Percentiles rank a stretch among this genome's conserved stretches.
Evolutionary conservation across 2,888 invertebrate species (phyloP).

Genomic region (Patella pellucida): DNA sequence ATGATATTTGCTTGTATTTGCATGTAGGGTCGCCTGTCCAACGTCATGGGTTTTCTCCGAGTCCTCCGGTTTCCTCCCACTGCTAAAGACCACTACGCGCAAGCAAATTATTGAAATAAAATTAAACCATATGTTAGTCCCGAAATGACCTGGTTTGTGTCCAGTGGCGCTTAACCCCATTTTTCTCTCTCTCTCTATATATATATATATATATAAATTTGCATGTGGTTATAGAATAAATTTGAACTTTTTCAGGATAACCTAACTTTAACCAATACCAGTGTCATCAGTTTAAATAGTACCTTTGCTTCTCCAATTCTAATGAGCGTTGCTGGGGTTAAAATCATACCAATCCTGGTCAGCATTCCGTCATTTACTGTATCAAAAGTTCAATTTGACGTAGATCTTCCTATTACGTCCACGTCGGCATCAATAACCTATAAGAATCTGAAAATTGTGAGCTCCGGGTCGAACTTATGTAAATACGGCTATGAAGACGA

Average conservation of each 20-base stretch:
- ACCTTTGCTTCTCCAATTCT: slow-evolving; percentile 28
- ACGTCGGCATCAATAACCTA: slow-evolving; percentile 51
- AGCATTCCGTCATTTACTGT: slow-evolving; percentile 45
- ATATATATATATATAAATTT: no score
- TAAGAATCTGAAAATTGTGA: slow-evolving; percentile 40
- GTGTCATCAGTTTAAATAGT: slow-evolving; percentile 36
- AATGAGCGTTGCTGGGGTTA: slow-evolving; percentile 40
- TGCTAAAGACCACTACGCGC: no score
- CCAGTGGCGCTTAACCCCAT: no score
- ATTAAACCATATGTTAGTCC: no score
- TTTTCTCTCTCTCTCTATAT: no score
- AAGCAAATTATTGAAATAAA: no score
- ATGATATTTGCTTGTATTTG: no score
- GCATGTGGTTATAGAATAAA: no score
- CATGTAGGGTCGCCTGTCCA: no score
- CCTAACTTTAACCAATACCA: slow-evolving; percentile 31
- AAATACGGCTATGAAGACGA: slow-evolving; percentile 31
- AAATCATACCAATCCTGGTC: slow-evolving; percentile 39
- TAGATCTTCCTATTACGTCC: slow-evolving; percentile 44
- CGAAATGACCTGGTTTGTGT: no score
- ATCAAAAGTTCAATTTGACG: slow-evolving; percentile 48
- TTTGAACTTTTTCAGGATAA: slow-evolving; percentile 25
- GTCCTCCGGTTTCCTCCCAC: no score
- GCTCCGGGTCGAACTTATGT: slow-evolving; percentile 35
- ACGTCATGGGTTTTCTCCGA: no score